Percentiles rank a stretch among this genome's conserved stretches.
Conservation (phyloP, 2,888 invertebrate species). For the Myopa testacea region DNA sequence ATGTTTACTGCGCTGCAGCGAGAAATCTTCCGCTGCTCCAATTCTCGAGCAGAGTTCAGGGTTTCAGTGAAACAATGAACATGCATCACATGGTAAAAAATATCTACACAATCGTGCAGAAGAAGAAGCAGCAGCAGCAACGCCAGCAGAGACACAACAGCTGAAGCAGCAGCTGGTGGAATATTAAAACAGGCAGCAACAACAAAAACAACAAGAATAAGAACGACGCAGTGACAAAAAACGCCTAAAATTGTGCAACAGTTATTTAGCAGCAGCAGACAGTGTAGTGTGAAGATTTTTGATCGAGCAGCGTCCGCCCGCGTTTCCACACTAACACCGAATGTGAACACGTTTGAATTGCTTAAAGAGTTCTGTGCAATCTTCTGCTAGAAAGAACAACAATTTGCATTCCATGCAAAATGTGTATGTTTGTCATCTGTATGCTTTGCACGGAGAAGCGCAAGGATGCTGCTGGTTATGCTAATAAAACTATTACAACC, state of each 20-base stretch:
- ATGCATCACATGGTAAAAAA: slow-evolving; percentile 4
- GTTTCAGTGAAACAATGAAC: slow-evolving; percentile 35
- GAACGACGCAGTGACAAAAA: slow-evolving; percentile 1
- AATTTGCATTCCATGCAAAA: slow-evolving; percentile 42
- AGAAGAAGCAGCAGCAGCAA: slow-evolving; percentile 14
- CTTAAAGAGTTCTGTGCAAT: background rate
- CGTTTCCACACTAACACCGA: background rate
- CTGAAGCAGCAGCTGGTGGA: background rate
- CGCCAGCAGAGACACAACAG: background rate
- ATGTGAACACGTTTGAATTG: too few relatives aligned
- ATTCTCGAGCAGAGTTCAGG: slow-evolving; percentile 37
- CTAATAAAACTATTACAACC: slow-evolving; percentile 48
- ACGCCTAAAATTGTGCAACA: slow-evolving; percentile 40
- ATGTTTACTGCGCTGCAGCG: slow-evolving; percentile 4
- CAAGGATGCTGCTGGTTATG: slow-evolving; percentile 50
- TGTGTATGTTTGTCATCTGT: slow-evolving; percentile 58
- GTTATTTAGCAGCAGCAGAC: slow-evolving; percentile 26
- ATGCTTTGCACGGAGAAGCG: slow-evolving; percentile 56
- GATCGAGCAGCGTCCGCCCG: background rate
- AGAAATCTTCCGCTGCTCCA: slow-evolving; percentile 23
- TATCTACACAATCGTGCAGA: slow-evolving; percentile 27
- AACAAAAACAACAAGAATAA: background rate
- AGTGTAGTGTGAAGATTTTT: background rate
- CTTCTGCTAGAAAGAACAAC: slow-evolving; percentile 27
- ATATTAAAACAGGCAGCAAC: background rate